Conservation (phyloP, 2,113 vertebrate genomes). For the Calonectris borealis region DNA sequence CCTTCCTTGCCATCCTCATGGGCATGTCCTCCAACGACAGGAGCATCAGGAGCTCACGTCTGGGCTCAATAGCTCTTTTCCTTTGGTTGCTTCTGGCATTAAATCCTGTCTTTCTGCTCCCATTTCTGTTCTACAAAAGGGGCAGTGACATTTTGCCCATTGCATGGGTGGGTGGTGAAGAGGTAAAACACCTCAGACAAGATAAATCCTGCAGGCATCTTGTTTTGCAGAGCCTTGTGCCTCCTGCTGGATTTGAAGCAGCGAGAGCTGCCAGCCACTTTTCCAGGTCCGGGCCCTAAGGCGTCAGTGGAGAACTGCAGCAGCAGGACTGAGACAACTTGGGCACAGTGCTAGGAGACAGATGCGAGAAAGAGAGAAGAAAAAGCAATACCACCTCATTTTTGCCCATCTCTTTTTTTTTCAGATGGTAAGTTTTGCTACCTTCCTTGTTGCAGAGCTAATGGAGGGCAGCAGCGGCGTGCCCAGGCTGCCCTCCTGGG, state of each 20-base stretch:
- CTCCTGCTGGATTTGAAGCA: not conserved
- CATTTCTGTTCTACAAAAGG: not conserved
- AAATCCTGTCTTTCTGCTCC: not conserved
- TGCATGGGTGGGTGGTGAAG: not conserved
- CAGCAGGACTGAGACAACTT: fast-evolving
- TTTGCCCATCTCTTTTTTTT: not conserved
- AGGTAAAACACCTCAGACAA: not conserved
- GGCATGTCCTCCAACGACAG: not conserved
- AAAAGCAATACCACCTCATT: not conserved
- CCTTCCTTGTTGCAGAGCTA: not conserved
- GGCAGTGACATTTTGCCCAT: not conserved
- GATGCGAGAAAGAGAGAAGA: not conserved
- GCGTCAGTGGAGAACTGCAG: not conserved
- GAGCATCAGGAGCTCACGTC: not conserved
- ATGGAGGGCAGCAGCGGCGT: fast-evolving
- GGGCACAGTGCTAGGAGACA: not conserved
- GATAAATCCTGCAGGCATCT: not conserved
- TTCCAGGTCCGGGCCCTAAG: not conserved
- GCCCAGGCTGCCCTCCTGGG: not conserved
- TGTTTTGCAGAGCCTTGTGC: not conserved
- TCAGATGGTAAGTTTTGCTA: not conserved
- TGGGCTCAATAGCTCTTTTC: not conserved
- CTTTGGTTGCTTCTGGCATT: not conserved
- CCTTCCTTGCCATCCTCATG: not conserved
- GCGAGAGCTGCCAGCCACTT: not conserved